Evolutionary conservation across 2,888 invertebrate genomes (phyloP).

Genomic region (Aromia moschata): DNA sequence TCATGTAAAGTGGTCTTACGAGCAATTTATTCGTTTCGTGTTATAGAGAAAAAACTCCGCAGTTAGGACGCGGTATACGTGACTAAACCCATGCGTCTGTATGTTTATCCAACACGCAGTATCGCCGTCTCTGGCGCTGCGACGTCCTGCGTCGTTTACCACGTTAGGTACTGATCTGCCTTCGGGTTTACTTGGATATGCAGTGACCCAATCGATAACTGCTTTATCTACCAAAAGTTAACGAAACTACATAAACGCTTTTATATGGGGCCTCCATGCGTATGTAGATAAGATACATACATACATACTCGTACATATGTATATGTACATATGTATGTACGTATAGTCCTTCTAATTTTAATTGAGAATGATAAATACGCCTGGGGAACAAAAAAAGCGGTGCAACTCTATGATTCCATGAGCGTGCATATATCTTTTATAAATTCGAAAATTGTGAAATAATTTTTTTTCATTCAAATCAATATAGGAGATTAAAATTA

Average conservation of each 20-base stretch:
- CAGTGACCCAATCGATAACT: not conserved
- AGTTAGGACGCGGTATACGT: slow-evolving; percentile 8
- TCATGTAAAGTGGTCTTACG: no score
- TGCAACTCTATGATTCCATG: no score
- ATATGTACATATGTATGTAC: no score
- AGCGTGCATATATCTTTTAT: no score
- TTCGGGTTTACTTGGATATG: not conserved
- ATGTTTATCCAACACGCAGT: not conserved
- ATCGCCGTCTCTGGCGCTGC: not conserved
- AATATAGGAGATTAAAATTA: no score
- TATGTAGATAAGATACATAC: no score
- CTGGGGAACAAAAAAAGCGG: no score
- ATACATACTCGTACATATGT: no score
- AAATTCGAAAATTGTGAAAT: no score
- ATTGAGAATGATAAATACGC: no score
- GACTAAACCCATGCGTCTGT: slow-evolving; percentile 15
- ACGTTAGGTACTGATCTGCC: slow-evolving; percentile 9
- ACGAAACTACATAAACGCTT: not conserved
- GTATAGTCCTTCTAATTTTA: no score
- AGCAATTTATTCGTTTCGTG: not conserved
- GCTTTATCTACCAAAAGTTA: not conserved
- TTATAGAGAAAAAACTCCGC: not conserved
- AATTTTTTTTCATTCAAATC: no score
- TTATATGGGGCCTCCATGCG: not conserved
- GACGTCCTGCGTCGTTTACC: slow-evolving; percentile 2